These are phyloP conservation scores for Branchinecta sandiegonensis DNA, from an alignment of 2,888 invertebrate genomes.

Conservation along the genomic window DNA sequence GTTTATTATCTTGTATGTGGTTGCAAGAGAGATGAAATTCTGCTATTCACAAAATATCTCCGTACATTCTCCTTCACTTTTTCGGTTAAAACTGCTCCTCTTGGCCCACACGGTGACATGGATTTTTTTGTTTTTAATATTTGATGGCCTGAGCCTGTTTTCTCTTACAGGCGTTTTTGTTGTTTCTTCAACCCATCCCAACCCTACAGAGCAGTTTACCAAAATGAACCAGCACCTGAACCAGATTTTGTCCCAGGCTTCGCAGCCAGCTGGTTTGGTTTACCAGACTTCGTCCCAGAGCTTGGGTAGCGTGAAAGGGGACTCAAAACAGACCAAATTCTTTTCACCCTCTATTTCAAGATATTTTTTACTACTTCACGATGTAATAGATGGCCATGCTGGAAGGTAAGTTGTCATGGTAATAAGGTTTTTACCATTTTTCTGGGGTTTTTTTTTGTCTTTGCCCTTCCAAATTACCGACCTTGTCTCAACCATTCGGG, in stretches of 20 bases:
- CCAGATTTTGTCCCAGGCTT: conserved; percentile 34
- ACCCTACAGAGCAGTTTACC: conserved; percentile 65
- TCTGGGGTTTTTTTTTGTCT: no score
- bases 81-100: no score
- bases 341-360: conserved; percentile 55
- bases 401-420: conserved; percentile 47
- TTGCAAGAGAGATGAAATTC: no score
- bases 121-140: no score
- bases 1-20: no score
- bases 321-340: conserved; percentile 30
- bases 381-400: conserved; percentile 54
- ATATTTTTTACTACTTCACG: conserved; percentile 79
- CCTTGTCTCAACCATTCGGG: no score
- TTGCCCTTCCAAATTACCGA: no score
- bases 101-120: no score
- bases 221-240: conserved; percentile 63
- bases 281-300: conserved; percentile 10
- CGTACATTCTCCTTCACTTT: no score
- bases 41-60: no score
- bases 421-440: no score
- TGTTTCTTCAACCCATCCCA: conserved; percentile 40
- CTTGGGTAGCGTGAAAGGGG: conserved; percentile 33
- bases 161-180: conserved; percentile 38
- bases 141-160: neutral
- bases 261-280: conserved; percentile 12